Conservation (phyloP, 53 echinoderm and acorn worm genomes). For the Zoroaster sp. region DNA sequence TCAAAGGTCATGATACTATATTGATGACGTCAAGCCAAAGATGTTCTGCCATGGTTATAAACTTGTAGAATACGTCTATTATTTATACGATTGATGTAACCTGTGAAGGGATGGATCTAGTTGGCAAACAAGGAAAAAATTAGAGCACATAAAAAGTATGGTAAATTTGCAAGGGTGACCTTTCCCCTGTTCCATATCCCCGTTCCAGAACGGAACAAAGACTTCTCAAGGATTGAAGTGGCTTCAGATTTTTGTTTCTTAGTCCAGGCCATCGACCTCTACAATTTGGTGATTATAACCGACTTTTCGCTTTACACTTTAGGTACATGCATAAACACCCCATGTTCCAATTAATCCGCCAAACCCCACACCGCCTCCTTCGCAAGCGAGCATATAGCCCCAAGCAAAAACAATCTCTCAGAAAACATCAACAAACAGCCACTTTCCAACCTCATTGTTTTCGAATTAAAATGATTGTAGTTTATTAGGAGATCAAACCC, state of each 20-base stretch:
- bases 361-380: not conserved
- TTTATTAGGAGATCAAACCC: not conserved
- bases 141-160: too few relatives aligned
- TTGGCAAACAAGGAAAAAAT: too few relatives aligned
- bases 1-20: too few relatives aligned
- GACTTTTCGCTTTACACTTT: not conserved
- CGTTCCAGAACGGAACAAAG: too few relatives aligned
- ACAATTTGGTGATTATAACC: not conserved
- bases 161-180: too few relatives aligned
- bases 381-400: not conserved
- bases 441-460: conserved; percentile 13
- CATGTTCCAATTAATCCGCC: conserved; percentile 22
- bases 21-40: too few relatives aligned
- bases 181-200: too few relatives aligned
- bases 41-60: too few relatives aligned
- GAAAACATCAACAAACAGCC: conserved; percentile 39
- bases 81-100: too few relatives aligned
- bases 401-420: not conserved
- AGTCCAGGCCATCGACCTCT: not conserved
- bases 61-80: too few relatives aligned
- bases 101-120: too few relatives aligned
- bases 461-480: not conserved
- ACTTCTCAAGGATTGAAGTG: not conserved
- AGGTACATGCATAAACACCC: not conserved
- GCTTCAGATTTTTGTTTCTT: not conserved